These are phyloP conservation scores for Erinaceus europaeus DNA, from an alignment of 2,113 vertebrate genomes.

Conservation along the genomic window DNA sequence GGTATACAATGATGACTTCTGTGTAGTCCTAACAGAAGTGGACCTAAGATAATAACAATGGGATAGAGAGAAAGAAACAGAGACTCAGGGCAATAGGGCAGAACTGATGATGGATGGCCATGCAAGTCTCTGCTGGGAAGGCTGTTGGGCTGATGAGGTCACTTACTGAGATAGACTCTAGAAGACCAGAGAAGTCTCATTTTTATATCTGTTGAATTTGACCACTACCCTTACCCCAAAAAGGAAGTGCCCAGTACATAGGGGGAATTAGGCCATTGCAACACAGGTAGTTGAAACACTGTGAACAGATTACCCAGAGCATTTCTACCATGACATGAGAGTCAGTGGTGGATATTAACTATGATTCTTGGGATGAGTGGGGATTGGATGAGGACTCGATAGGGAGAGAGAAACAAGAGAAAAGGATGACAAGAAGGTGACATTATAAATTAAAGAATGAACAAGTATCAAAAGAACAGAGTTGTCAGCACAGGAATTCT, in stretches of 20 bases:
- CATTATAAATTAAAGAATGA: not conserved
- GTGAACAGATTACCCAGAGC: not conserved
- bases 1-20: not conserved
- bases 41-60: not conserved
- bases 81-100: not conserved
- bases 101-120: not conserved
- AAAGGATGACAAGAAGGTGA: not conserved
- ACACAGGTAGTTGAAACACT: not conserved
- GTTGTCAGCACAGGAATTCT: not conserved
- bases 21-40: not conserved
- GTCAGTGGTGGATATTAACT: too few relatives aligned
- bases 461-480: not conserved
- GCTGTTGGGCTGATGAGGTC: not conserved
- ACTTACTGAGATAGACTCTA: not conserved
- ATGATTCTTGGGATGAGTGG: not conserved
- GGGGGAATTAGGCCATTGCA: not conserved
- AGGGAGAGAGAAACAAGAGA: not conserved
- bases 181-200: not conserved
- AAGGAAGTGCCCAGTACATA: not conserved
- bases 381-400: not conserved
- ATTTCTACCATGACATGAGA: not conserved
- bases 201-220: not conserved
- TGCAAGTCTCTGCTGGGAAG: not conserved
- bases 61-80: not conserved
- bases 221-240: not conserved